phyloP scores from a whole-genome alignment of 2,113 vertebrate genomes.

The Chaenocephalus aceratus region DNA sequence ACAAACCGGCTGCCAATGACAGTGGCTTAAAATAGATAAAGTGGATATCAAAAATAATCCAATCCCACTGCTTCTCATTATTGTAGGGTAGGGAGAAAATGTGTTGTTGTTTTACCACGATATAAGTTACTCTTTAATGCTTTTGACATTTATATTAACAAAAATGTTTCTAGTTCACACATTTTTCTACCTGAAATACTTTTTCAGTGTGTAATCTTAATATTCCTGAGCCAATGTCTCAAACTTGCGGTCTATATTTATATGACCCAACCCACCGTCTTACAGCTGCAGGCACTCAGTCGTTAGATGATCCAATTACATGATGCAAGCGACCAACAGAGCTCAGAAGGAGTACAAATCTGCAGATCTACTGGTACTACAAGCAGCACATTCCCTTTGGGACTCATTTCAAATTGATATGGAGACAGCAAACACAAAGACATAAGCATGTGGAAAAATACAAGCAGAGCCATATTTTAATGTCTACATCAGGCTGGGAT shows the following conservation, averaged over 20 bases:
- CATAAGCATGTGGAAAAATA: background rate
- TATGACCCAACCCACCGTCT: conserved; percentile 23
- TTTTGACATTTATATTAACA: conserved; percentile 18
- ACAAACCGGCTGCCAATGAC: conserved; percentile 24
- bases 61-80: conserved; percentile 4
- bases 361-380: background rate
- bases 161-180: conserved; percentile 11
- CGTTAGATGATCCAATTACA: conserved; percentile 41
- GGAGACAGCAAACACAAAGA: background rate
- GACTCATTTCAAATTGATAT: background rate
- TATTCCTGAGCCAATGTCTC: background rate
- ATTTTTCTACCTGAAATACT: conserved; percentile 1
- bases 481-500: background rate
- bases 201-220: background rate
- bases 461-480: background rate
- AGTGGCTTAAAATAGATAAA: conserved; percentile 24
- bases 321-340: conserved; percentile 31
- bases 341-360: conserved; percentile 13
- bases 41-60: conserved; percentile 43
- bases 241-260: conserved; percentile 18
- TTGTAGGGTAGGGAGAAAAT: background rate
- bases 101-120: conserved; percentile 1
- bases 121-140: background rate
- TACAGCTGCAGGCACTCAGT: conserved; percentile 51
- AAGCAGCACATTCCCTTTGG: background rate